phyloP scores from a whole-genome alignment of 2,888 invertebrate species.

The Tipula unca region DNA sequence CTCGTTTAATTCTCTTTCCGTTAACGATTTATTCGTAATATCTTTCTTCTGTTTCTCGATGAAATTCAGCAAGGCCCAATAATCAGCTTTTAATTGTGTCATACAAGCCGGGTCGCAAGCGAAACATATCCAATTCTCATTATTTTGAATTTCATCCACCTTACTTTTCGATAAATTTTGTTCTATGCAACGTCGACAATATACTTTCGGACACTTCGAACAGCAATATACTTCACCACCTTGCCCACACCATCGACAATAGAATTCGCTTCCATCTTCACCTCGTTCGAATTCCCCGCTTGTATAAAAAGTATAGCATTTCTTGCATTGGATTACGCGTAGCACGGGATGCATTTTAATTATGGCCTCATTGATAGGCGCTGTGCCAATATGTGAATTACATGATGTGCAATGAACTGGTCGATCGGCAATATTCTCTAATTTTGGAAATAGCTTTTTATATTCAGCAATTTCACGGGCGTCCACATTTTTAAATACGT shows the following conservation, averaged over 20 bases:
- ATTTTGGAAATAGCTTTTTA: constrained; percentile 47
- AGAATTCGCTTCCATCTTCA: constrained; percentile 73
- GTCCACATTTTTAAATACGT: constrained; percentile 48
- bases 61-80: constrained; percentile 63
- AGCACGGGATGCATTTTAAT: constrained; percentile 66
- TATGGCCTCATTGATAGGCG: constrained; percentile 52
- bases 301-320: constrained; percentile 68
- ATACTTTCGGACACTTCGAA: constrained; percentile 63
- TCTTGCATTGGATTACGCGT: constrained; percentile 60
- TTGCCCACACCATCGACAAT: constrained; percentile 78
- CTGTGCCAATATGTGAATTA: constrained; percentile 64
- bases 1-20: constrained; percentile 31
- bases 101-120: constrained; percentile 60
- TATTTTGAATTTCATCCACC: constrained; percentile 61
- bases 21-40: neutral
- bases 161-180: constrained; percentile 58
- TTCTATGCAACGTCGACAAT: constrained; percentile 69
- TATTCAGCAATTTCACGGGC: constrained; percentile 49
- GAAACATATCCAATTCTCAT: constrained; percentile 75
- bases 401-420: constrained; percentile 66
- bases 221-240: constrained; percentile 73
- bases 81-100: constrained; percentile 56
- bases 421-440: constrained; percentile 49
- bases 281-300: constrained; percentile 76
- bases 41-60: constrained; percentile 49